phyloP scores from a whole-genome alignment of 1,140 invertebrate genomes.

The Conopomorpha cramerella region DNA sequence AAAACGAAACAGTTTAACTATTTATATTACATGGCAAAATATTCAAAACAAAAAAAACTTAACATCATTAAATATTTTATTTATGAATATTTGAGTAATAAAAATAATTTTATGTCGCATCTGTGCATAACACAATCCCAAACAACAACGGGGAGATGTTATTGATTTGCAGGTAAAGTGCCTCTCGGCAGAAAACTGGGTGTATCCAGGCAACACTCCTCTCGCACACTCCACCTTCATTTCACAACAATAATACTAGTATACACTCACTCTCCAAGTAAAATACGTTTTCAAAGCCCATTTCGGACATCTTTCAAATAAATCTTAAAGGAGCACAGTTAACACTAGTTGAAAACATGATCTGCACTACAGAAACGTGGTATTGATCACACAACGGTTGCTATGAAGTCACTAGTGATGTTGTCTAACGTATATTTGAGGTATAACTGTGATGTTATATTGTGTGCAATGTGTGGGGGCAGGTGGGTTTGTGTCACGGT shows the following conservation, averaged over 20 bases:
- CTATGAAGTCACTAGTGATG: conserved; percentile 19
- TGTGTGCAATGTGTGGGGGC: conserved; percentile 23
- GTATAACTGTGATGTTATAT: conserved; percentile 19
- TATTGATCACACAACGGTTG: conserved; percentile 52
- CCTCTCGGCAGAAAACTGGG: conserved; percentile 7
- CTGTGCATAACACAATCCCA: conserved; percentile 45
- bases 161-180: conserved; percentile 45
- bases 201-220: conserved; percentile 48
- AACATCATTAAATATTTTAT: too few species aligned
- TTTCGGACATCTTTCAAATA: conserved; percentile 41
- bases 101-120: too few species aligned
- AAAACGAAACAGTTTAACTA: too few species aligned
- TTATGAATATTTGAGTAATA: too few species aligned
- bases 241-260: conserved; percentile 17
- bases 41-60: too few species aligned
- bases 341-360: conserved; percentile 24
- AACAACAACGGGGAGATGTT: conserved; percentile 45
- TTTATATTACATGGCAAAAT: too few species aligned
- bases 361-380: conserved; percentile 15
- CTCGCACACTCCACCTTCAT: conserved; percentile 30
- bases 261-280: conserved; percentile 58
- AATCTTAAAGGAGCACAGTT: conserved; percentile 12
- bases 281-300: conserved; percentile 60
- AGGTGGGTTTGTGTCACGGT: conserved; percentile 37
- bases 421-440: conserved; percentile 13